Evolutionary conservation across 2,797 vertebrate genomes (phyloP).

Genomic region (Craterocephalus amniculus): DNA sequence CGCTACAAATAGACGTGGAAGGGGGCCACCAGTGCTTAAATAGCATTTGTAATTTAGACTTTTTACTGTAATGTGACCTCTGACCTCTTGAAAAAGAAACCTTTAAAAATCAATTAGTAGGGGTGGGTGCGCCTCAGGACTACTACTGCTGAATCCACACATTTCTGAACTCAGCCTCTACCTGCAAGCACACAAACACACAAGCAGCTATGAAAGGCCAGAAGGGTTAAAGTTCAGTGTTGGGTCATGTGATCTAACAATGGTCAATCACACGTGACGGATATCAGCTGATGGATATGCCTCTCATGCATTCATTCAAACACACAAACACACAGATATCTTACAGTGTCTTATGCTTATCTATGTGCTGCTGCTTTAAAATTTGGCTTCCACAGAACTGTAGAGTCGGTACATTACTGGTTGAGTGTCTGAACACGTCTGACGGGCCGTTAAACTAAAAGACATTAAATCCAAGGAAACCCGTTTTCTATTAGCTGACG

Average conservation of each 20-base stretch:
- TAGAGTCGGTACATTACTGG: not conserved
- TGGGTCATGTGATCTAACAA: slow-evolving; percentile 3
- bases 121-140: not conserved
- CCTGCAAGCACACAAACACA: slow-evolving; percentile 5
- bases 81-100: slow-evolving; percentile 39
- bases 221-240: slow-evolving; percentile 42
- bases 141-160: slow-evolving; percentile 53
- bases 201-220: slow-evolving; percentile 19
- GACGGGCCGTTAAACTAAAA: not conserved
- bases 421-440: slow-evolving; percentile 9
- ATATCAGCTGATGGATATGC: not conserved
- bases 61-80: slow-evolving; percentile 57
- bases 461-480: not conserved
- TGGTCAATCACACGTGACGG: not conserved
- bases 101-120: slow-evolving; percentile 48
- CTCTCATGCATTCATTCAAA: not conserved
- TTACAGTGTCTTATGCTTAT: not conserved
- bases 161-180: slow-evolving; percentile 31
- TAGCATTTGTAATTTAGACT: slow-evolving; percentile 19
- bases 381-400: not conserved
- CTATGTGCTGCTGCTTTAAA: not conserved
- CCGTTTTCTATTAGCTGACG: not conserved
- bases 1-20: slow-evolving; percentile 45
- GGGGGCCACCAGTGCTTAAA: slow-evolving; percentile 13
- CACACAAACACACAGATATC: slow-evolving; percentile 1